phyloP scores from a whole-genome alignment of 2,797 vertebrate genomes.

The Dallia pectoralis region DNA sequence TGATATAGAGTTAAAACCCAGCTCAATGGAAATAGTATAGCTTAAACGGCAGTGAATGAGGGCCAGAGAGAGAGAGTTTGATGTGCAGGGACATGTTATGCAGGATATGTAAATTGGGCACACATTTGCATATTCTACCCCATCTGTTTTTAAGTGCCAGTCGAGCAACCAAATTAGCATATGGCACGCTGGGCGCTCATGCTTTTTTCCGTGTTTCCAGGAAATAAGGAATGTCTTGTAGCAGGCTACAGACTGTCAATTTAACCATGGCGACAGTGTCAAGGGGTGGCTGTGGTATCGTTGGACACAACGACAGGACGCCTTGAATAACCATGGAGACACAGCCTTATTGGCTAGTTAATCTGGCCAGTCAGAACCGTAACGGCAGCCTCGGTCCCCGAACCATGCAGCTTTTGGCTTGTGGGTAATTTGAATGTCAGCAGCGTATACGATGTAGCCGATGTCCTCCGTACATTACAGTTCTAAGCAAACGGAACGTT shows the following conservation, averaged over 20 bases:
- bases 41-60: neutral
- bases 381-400: neutral
- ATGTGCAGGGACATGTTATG: constrained; percentile 75
- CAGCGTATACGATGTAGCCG: too few species aligned
- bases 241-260: constrained; percentile 63
- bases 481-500: too few species aligned
- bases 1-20: neutral
- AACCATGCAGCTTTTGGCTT: neutral
- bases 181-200: constrained; percentile 79
- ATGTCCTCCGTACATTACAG: too few species aligned
- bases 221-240: constrained; percentile 22
- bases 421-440: neutral
- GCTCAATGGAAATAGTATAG: neutral
- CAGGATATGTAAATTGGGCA: constrained; percentile 78
- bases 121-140: constrained; percentile 83
- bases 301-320: neutral
- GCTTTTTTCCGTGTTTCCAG: neutral
- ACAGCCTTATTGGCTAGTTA: neutral
- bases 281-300: neutral
- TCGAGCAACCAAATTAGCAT: constrained; percentile 80
- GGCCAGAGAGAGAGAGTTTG: neutral
- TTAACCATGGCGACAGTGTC: neutral
- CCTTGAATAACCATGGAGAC: neutral
- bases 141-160: constrained; percentile 79
- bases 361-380: too few species aligned